A percentile compares a stretch with the other conserved stretches of the same genome.
Conservation (phyloP, 2,888 invertebrate genomes). For the Ptycholaimellus sp. region DNA sequence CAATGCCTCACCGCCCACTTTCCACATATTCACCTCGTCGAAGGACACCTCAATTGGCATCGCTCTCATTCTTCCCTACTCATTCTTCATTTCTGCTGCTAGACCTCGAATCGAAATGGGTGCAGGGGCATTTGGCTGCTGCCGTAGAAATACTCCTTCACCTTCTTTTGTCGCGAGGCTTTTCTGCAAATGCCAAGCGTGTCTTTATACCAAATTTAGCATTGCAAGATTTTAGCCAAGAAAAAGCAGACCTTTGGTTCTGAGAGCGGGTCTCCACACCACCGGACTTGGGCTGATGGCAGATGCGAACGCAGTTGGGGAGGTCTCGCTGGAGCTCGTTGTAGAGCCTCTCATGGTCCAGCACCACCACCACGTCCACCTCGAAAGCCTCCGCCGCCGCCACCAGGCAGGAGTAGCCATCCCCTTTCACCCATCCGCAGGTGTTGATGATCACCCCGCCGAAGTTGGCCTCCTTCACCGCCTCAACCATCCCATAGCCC, state of each 20-base stretch:
- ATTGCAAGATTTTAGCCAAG: no score
- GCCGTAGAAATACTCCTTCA: constrained; percentile 89
- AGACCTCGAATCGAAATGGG: constrained; percentile 40
- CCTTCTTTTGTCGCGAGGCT: constrained; percentile 36
- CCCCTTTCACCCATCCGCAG: constrained; percentile 83
- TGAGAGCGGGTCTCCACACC: constrained; percentile 40
- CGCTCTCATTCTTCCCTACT: no score
- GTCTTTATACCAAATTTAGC: no score
- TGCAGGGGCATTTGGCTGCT: constrained; percentile 50
- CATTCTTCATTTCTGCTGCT: no score
- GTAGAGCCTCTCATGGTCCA: constrained; percentile 83
- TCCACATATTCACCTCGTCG: constrained; percentile 49
- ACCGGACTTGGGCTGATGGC: constrained; percentile 76
- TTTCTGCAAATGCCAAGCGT: no score
- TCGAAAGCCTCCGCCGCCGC: constrained; percentile 77
- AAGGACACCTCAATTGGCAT: constrained; percentile 30
- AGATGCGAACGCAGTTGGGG: constrained; percentile 55
- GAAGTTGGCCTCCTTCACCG: constrained; percentile 21
- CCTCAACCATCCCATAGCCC: no score
- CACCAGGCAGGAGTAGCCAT: constrained; percentile 42
- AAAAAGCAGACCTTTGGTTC: constrained; percentile 8
- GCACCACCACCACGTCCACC: constrained; percentile 73
- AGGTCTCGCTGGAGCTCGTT: constrained; percentile 77
- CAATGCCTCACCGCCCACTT: constrained; percentile 42
- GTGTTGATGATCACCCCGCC: constrained; percentile 80